These are phyloP conservation scores for Taeniopygia guttata DNA, from an alignment of 2,797 vertebrate genomes.

Conservation along the genomic window DNA sequence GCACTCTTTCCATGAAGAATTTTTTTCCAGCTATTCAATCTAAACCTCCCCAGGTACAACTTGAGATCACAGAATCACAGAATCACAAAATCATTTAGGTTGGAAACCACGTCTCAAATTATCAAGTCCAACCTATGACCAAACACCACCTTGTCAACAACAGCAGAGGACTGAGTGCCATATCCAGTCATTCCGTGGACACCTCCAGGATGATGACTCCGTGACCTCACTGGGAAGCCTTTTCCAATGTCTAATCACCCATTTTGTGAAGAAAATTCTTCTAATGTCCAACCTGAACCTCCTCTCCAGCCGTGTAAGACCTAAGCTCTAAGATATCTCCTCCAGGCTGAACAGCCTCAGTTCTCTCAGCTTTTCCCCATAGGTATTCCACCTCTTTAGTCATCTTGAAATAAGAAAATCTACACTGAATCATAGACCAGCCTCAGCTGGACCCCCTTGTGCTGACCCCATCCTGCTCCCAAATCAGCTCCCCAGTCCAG, in stretches of 20 bases:
- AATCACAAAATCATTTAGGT: neutral
- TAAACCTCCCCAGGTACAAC: neutral
- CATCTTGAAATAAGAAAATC: neutral
- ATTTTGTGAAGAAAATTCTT: neutral
- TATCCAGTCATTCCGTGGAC: neutral
- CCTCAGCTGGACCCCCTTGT: neutral
- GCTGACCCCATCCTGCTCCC: neutral
- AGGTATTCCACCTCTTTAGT: neutral
- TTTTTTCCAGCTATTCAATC: neutral
- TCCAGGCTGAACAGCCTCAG: neutral
- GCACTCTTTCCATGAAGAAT: no score
- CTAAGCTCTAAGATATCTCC: neutral
- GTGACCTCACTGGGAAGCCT: neutral
- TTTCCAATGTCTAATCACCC: neutral
- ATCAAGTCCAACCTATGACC: neutral
- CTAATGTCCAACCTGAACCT: neutral
- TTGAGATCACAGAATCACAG: neutral
- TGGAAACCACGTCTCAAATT: fast-evolving
- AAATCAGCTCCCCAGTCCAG: neutral
- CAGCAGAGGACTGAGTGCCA: neutral
- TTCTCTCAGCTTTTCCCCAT: neutral
- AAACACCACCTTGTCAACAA: neutral
- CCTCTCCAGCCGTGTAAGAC: no score
- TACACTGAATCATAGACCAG: neutral
- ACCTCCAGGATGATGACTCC: neutral